Conservation (phyloP, 2,888 invertebrate species). For the Bombylius major region DNA sequence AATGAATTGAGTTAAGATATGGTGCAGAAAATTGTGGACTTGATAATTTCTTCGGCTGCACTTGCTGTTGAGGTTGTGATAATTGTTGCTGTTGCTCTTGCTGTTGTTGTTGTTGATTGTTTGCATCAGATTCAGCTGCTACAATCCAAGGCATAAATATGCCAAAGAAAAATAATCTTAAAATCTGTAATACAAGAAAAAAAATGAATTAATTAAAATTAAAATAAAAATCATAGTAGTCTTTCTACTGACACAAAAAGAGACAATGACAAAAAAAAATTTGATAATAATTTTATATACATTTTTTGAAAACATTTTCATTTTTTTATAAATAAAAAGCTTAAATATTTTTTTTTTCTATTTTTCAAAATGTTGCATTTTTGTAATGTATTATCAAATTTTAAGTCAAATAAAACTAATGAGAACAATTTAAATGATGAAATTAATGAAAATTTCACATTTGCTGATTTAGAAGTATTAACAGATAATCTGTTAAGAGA, state of each 20-base stretch:
- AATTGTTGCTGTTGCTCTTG: neutral
- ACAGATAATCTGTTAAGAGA: neutral
- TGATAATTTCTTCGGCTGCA: neutral
- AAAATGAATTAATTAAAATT: neutral
- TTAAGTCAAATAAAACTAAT: no score
- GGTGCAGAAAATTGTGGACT: neutral
- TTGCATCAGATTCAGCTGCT: neutral
- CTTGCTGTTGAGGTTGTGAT: neutral
- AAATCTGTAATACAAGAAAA: slow-evolving; percentile 1
- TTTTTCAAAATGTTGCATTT: no score
- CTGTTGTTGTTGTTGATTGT: neutral
- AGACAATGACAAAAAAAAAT: no score
- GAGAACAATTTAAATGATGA: no score
- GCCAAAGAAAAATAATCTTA: neutral
- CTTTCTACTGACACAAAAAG: no score
- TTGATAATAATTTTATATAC: no score
- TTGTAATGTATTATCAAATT: no score
- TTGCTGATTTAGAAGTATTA: neutral
- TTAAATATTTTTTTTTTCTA: no score
- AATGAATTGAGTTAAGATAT: neutral
- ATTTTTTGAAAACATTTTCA: no score
- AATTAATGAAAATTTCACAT: neutral
- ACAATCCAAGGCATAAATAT: neutral
- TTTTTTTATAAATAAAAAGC: no score
- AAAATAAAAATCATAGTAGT: no score